Evolutionary conservation across 2,888 invertebrate species (phyloP), one percentile per base, ranked within the genome.

Genomic region (Tolmerus cingulatus): DNA sequence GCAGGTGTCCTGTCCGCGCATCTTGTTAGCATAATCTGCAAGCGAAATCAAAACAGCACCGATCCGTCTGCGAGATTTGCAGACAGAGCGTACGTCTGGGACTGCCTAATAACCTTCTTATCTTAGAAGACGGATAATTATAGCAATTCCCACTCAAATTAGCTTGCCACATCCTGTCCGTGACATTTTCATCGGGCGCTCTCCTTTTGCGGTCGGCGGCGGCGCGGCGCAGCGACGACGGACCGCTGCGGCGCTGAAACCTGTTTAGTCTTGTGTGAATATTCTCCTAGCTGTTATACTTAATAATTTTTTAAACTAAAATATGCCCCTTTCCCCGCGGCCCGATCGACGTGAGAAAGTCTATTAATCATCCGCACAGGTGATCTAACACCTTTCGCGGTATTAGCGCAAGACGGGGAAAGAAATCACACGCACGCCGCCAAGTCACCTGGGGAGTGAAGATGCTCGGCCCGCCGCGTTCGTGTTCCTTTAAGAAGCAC

Each of bases 321-420:
- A 23, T 66, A 14, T 66, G 14, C 12, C 27, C 5, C 23, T 27
- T 46, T 16, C 66, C 23, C 66, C 66, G 19, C n/a, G 19, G 27
- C 27, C 66, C 66, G 55, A 55, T 46, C 55, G 66, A 66, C 82
- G 82, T 82, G 82, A 66, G 82, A 82, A 82, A 82, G 82, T 82
- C 82, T 82, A 66, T 82, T 57, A 82, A 82, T 82, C 82, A 82
- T 82, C 37, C 16, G 37, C 57, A 51, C 82, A 82, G 82, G 82
- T 82, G 34, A 82, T 82, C 82, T 82, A 82, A 82, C 82, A 82
- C 82, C 82, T 82, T 82, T 82, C 82, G 82, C 82, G 82, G 66
- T 82, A 82, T 82, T 82, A 57, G 82, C 27, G 46, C 79, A 57
- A 57, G 57, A 66, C 34, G 37, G 37, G 37, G 23, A 74, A 34